Base-by-base conservation (phyloP, 2,888 invertebrate genomes). In the Stenchaetothrips biformis region DNA sequence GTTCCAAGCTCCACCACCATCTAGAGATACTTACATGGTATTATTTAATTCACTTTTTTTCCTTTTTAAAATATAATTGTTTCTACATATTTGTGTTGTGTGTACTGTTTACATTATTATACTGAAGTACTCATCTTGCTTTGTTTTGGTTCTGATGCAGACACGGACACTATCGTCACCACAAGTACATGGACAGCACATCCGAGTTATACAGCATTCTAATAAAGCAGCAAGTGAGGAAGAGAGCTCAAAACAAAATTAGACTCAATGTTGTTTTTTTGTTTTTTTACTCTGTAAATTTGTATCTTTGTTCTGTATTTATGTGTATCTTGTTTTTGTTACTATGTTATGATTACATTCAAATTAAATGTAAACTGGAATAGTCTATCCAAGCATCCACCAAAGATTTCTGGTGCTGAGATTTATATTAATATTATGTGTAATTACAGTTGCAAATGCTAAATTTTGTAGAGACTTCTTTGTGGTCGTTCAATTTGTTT, bases 1-100 rank as follows among this genome's bases (percentile, higher is more conserved):
- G 67, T 74, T 74, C 67, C 67, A 74, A 74, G 67, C 67, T 74
- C 21, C 67, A 25, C 67, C 67, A 25, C 67, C n/a, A 74, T 21
- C 67, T 74, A 74, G 67, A 74, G 67, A 74, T 25, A 74, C 67
- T 74, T 74, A 74, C 67, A 74, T 74, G 67, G 67, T 74, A 74
- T 21, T 74, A 74, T 74, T 21, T 74, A 21, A 74, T 74, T 7
- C 25, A 25, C 3, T 74, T 25, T 74, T n/a, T 74, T 7, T 74
- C 25, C 18, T 13, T 59, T 6, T 59, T 59, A 18, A 18, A 59
- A 74, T 74, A 21, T 25, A 11, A 37, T 37, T 37, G 37, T 4
- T 37, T 37, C 37, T 37, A 2, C 37, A 2, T 37, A 4, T 37
- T 37, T 37, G 37, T 37, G 37, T 37, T 37, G 37, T 37, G 4